A percentile compares a stretch with the other conserved stretches of the same genome.
Conservation (phyloP, 2,888 invertebrate genomes). For the Drosophila testacea region DNA sequence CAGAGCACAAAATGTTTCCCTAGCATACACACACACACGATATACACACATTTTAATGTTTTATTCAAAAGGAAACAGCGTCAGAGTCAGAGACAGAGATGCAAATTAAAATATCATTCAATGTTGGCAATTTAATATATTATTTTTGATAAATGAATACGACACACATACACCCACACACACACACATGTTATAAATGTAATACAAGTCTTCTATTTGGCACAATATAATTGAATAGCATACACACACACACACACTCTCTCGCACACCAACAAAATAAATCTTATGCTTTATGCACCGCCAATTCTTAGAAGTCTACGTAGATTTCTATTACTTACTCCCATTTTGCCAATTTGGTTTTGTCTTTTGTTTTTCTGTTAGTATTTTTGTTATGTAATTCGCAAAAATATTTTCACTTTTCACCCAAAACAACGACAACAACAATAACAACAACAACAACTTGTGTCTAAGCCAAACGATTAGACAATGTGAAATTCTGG, state of each 20-base stretch:
- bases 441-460: constrained; percentile 3
- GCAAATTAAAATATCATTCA: constrained; percentile 81
- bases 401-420: constrained; percentile 47
- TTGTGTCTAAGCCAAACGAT: constrained; percentile 40
- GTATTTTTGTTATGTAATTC: constrained; percentile 21
- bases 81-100: constrained; percentile 67
- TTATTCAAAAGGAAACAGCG: constrained; percentile 79
- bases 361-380: constrained; percentile 16
- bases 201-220: constrained; percentile 9
- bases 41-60: constrained; percentile 72
- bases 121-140: constrained; percentile 81
- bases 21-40: constrained; percentile 44
- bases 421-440: background rate
- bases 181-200: constrained; percentile 33
- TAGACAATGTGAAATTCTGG: constrained; percentile 37
- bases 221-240: constrained; percentile 55
- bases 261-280: constrained; percentile 53
- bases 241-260: constrained; percentile 8
- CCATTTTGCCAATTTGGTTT: constrained; percentile 28
- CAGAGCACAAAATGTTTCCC: constrained; percentile 62
- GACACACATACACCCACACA: constrained; percentile 39
- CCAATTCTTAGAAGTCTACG: constrained; percentile 41
- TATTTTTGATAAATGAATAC: constrained; percentile 80
- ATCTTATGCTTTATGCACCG: constrained; percentile 67
- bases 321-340: constrained; percentile 26